Percentiles rank a stretch among this genome's conserved stretches.
These are phyloP conservation scores for Lycopodina hypogea DNA, from an alignment of 37 sponge, comb jelly and placozoan genomes.

Conservation along the genomic window DNA sequence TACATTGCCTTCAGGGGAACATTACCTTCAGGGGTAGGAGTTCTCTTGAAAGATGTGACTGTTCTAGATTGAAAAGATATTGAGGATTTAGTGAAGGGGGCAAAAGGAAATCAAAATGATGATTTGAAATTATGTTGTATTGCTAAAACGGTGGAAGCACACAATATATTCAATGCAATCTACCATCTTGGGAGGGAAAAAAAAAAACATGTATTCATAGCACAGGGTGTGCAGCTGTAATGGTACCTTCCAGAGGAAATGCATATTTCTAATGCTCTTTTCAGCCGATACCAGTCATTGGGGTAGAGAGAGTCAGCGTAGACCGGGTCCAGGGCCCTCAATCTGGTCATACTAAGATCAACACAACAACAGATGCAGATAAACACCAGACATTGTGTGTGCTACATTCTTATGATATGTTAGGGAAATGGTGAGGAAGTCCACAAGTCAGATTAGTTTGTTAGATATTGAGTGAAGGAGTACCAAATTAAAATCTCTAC, in stretches of 20 bases:
- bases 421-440: not conserved
- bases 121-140: too few relatives aligned
- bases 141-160: too few relatives aligned
- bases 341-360: slow-evolving; percentile 29
- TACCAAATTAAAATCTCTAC: too few relatives aligned
- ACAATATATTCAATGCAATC: too few relatives aligned
- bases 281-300: slow-evolving; percentile 76
- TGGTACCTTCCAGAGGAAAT: slow-evolving; percentile 56
- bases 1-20: too few relatives aligned
- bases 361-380: not conserved
- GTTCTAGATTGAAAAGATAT: not conserved
- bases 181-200: too few relatives aligned
- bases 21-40: not conserved
- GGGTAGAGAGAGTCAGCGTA: slow-evolving; percentile 43
- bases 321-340: slow-evolving; percentile 45
- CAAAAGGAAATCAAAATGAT: too few relatives aligned
- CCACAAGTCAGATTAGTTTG: too few relatives aligned
- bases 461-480: too few relatives aligned
- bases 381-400: not conserved
- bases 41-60: slow-evolving; percentile 20
- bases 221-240: too few relatives aligned
- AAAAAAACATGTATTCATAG: too few relatives aligned
- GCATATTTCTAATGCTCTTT: slow-evolving; percentile 79
- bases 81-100: not conserved
- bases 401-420: slow-evolving; percentile 5